Percentiles rank a stretch among this genome's conserved stretches.
Evolutionary conservation across 2,888 invertebrate genomes (phyloP).

Genomic region (Brachypterus glaber): DNA sequence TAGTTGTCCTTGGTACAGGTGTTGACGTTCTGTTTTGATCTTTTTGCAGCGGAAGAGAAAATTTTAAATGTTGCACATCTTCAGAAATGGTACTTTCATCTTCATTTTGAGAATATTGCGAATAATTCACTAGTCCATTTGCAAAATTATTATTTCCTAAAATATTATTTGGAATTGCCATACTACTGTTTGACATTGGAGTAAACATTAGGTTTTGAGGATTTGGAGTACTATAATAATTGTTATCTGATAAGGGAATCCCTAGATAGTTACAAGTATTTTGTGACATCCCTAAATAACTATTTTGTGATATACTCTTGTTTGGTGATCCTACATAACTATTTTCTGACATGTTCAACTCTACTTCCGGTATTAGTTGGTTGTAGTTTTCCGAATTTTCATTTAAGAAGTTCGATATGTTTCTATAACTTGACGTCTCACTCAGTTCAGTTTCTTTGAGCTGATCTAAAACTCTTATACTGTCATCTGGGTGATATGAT

Average conservation of each 20-base stretch:
- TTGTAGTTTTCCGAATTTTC: conserved; percentile 19
- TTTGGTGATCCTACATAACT: conserved; percentile 9
- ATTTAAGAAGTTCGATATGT: conserved; percentile 17
- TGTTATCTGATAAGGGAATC: no score
- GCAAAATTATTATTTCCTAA: background rate
- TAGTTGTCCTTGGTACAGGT: conserved; percentile 6
- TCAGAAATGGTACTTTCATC: conserved; percentile 2
- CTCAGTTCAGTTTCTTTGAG: conserved; percentile 1
- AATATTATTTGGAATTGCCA: background rate
- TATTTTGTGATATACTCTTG: background rate
- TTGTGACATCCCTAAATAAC: no score
- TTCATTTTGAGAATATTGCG: no score
- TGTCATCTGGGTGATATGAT: no score
- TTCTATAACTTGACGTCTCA: conserved; percentile 14
- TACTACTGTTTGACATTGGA: background rate
- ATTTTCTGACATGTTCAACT: no score
- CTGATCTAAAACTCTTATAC: no score
- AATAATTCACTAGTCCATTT: conserved; percentile 2
- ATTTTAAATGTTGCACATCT: conserved; percentile 8
- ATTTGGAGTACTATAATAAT: background rate
- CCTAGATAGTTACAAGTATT: background rate
- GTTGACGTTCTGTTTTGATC: conserved; percentile 17
- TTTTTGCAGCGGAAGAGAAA: conserved; percentile 9
- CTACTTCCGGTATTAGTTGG: conserved; percentile 22
- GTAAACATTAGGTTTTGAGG: background rate